phyloP scores from a whole-genome alignment of 2,888 invertebrate species.

The Caenorhabditis virilis region DNA sequence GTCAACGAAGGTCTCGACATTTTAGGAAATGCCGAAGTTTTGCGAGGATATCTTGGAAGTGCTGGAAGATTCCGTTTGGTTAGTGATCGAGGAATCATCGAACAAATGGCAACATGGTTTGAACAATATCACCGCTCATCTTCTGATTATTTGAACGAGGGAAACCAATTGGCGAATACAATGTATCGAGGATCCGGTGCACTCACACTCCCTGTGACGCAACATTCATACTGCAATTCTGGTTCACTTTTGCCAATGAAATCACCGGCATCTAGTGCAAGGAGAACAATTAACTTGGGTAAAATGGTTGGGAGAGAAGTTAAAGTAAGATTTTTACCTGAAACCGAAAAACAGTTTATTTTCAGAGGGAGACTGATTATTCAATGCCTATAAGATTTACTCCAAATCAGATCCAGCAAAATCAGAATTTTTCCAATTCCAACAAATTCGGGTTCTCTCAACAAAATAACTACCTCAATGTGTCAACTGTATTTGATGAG shows the following conservation, averaged over 20 bases:
- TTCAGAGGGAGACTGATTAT: not conserved
- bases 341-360: not conserved
- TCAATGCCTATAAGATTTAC: slow-evolving; percentile 31
- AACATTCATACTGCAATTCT: slow-evolving; percentile 14
- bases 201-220: not conserved
- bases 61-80: slow-evolving; percentile 46
- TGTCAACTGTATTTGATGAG: not conserved
- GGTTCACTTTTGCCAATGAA: slow-evolving; percentile 11
- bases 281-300: not conserved
- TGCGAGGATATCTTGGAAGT: slow-evolving; percentile 23
- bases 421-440: too few species aligned
- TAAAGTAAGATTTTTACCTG: not conserved
- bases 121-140: slow-evolving; percentile 28
- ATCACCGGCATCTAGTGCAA: slow-evolving; percentile 5
- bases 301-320: not conserved
- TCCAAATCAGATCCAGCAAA: slow-evolving; percentile 7
- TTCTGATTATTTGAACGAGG: slow-evolving; percentile 5
- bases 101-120: slow-evolving; percentile 38
- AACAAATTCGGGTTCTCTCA: not conserved
- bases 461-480: not conserved
- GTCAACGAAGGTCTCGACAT: slow-evolving; percentile 35
- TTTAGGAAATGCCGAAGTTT: slow-evolving; percentile 18
- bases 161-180: not conserved
- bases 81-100: slow-evolving; percentile 32
- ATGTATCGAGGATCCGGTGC: slow-evolving; percentile 19